These are phyloP conservation scores for Syngnathoides biaculeatus DNA, from an alignment of 2,113 vertebrate genomes.

Conservation along the genomic window DNA sequence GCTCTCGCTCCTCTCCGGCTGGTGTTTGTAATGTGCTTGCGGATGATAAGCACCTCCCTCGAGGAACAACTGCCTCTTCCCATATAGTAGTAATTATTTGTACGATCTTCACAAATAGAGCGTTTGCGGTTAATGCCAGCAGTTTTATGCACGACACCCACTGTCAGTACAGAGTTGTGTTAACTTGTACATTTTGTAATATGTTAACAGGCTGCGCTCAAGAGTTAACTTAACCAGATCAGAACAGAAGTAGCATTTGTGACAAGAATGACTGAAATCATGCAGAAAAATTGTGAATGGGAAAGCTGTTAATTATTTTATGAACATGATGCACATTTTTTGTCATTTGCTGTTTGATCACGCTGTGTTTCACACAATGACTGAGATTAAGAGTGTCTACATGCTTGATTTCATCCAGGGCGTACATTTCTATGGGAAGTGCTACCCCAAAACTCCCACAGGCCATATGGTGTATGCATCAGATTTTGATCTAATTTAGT, in stretches of 20 bases:
- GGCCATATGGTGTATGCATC: neutral
- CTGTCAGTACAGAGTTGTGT: too few relatives aligned
- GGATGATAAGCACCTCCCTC: conserved; percentile 47
- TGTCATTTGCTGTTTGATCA: neutral
- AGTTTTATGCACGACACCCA: neutral
- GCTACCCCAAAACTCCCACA: too few relatives aligned
- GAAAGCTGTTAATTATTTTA: neutral
- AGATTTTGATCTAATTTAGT: neutral
- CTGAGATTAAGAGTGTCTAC: too few relatives aligned
- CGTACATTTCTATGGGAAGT: too few relatives aligned
- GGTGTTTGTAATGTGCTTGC: conserved; percentile 36
- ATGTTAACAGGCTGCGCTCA: too few relatives aligned
- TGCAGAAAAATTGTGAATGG: too few relatives aligned
- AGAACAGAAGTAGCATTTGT: too few relatives aligned
- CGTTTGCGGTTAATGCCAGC: too few relatives aligned
- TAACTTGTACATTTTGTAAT: too few relatives aligned
- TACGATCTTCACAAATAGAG: too few relatives aligned
- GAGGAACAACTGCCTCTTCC: conserved; percentile 10
- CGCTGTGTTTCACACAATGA: neutral
- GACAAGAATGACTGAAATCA: neutral
- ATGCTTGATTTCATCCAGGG: too few relatives aligned
- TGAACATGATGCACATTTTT: neutral
- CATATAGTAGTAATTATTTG: conserved; percentile 42
- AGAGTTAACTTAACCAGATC: too few relatives aligned
- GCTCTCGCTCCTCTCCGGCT: conserved; percentile 12